Base-by-base conservation (phyloP, 2,113 vertebrate species). In the Lates calcarifer region DNA sequence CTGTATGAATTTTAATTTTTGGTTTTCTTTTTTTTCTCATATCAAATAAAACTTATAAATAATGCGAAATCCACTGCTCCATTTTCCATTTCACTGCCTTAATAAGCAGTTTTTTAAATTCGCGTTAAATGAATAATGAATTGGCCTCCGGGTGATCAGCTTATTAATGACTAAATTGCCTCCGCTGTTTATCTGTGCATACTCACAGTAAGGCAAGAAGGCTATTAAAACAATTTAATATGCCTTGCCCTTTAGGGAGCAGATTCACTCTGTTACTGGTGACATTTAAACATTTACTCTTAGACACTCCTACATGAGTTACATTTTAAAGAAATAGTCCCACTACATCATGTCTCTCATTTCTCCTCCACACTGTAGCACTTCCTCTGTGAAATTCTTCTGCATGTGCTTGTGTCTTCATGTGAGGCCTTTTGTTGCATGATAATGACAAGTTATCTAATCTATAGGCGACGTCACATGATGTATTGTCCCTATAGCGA, bases 401-500 rank as follows among this genome's bases (percentile, higher is more conserved):
- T 26, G 53, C 51, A 18, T 22, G 28, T 56, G 37, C 47, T 37
- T 37, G 2, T 6, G 1, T 63, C 31, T 24, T 3, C 24, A 17
- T 72, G 62, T 6, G 2, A 35, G 12, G 67, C 24, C 29, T 24
- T 77, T 69, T 80, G 33, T 55, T 63, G 67, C 11, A 47, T n/a
- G 31, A 75, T 64, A 67, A 73, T 12, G 17, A 14, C 68, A 26
- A 12, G 31, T 56, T 63, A 37, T 58, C 49, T 78, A 64, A 85
- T 89, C 85, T 84, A 91, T 87, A 90, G 76, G 79, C n/a, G 72
- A 70, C 1, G 8, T 65, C 88, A 82, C 62, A 28, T 65, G 76
- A 88, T 29, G 26, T 12, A 24, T 41, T 75, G 81, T 86, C 90
- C 90, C 89, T 91, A 89, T 90, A 84, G 86, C 82, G 89, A 86